Conservation (phyloP, 2,888 invertebrate genomes). For the Brachypalpus laphriformis region DNA sequence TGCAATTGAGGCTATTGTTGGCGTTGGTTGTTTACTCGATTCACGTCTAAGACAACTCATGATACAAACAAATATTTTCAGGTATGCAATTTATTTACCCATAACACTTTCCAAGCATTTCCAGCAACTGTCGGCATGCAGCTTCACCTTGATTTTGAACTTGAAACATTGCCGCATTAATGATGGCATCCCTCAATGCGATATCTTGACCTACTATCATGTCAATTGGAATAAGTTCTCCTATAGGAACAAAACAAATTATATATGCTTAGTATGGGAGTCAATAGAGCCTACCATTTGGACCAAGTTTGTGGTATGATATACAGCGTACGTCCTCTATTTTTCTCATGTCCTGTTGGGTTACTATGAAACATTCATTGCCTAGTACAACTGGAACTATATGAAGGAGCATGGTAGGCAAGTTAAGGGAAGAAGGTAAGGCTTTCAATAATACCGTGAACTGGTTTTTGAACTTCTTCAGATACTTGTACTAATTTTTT, state of each 20-base stretch:
- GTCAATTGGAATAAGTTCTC: constrained; percentile 74
- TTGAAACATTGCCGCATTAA: constrained; percentile 31
- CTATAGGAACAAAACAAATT: constrained; percentile 2
- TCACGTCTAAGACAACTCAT: background rate
- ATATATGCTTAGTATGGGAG: background rate
- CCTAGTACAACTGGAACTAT: constrained; percentile 79
- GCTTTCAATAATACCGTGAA: constrained; percentile 76
- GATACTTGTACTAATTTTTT: constrained; percentile 77
- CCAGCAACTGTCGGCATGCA: constrained; percentile 19
- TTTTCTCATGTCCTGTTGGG: constrained; percentile 80
- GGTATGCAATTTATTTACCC: constrained; percentile 6
- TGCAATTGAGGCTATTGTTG: constrained; percentile 71
- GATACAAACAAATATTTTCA: too few relatives aligned
- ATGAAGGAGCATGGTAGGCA: background rate
- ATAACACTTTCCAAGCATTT: constrained; percentile 37
- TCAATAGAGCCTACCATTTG: constrained; percentile 75
- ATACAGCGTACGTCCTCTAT: constrained; percentile 78
- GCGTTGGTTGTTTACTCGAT: background rate
- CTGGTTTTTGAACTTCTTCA: constrained; percentile 77
- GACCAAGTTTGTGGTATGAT: constrained; percentile 75
- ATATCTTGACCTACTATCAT: constrained; percentile 39
- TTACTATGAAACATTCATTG: constrained; percentile 77
- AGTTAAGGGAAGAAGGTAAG: background rate
- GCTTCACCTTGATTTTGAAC: constrained; percentile 11
- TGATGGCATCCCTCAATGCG: constrained; percentile 59